These are phyloP conservation scores for Mesorhabditis spiculigera DNA, from an alignment of 2,888 invertebrate genomes.

Conservation along the genomic window DNA sequence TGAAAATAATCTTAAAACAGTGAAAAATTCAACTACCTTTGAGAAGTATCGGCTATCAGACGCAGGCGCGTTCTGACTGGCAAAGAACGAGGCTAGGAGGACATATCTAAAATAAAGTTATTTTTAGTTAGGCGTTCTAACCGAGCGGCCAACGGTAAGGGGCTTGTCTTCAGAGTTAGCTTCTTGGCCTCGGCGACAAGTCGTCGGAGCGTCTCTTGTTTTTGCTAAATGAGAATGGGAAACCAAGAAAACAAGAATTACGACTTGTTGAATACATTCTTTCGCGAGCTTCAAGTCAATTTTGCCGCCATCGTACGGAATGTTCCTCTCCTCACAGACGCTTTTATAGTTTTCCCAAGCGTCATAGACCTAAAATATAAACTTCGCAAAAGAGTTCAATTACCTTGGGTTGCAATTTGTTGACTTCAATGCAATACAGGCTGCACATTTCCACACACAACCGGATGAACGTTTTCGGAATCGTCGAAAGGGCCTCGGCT, in stretches of 20 bases:
- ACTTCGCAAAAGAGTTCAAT: not conserved
- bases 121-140: constrained; percentile 1
- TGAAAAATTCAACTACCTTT: not conserved
- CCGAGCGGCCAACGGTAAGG: not conserved
- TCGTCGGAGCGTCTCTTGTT: too few relatives aligned
- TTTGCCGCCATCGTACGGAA: too few relatives aligned
- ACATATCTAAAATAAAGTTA: not conserved
- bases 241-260: not conserved
- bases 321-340: too few relatives aligned
- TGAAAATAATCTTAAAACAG: not conserved
- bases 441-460: not conserved
- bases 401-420: not conserved
- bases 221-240: not conserved
- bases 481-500: not conserved
- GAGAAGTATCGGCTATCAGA: not conserved
- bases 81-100: not conserved
- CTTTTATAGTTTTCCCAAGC: not conserved
- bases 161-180: not conserved
- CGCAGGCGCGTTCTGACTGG: not conserved
- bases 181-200: too few relatives aligned
- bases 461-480: not conserved
- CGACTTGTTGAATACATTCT: not conserved
- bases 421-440: not conserved
- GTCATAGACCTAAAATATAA: not conserved
- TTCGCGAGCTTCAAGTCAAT: not conserved